phyloP scores from a whole-genome alignment of 2,113 vertebrate species.

The Alexandromys fortis region DNA sequence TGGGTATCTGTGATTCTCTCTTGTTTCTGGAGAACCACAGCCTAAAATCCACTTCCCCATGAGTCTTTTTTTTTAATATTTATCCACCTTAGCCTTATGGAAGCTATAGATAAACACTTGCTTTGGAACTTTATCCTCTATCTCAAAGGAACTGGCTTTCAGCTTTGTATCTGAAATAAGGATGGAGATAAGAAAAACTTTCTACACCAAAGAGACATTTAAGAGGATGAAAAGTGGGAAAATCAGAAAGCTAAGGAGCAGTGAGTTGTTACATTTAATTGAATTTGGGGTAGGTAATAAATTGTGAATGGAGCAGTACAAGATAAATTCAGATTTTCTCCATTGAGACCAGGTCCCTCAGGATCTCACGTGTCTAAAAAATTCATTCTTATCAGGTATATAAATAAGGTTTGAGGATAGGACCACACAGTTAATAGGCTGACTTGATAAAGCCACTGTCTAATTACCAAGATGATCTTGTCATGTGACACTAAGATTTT shows the following conservation, averaged over 20 bases:
- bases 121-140: constrained; percentile 51
- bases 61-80: constrained; percentile 4
- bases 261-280: constrained; percentile 34
- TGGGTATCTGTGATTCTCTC: not conserved
- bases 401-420: constrained; percentile 22
- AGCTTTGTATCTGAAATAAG: constrained; percentile 36
- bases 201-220: constrained; percentile 35
- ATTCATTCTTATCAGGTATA: not conserved
- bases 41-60: constrained; percentile 11
- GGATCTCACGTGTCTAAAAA: not conserved
- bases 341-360: not conserved
- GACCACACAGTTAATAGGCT: not conserved
- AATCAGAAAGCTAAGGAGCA: not conserved
- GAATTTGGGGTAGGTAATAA: constrained; percentile 33
- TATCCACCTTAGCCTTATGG: constrained; percentile 46
- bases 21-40: not conserved
- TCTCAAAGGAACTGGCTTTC: constrained; percentile 42
- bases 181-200: constrained; percentile 12
- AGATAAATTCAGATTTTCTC: not conserved
- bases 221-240: constrained; percentile 6
- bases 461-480: constrained; percentile 13
- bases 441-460: not conserved
- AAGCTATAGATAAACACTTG: constrained; percentile 44
- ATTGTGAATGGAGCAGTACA: not conserved
- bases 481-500: not conserved